Conservation (phyloP, 2,113 vertebrate genomes). For the Myiozetetes cayanensis region DNA sequence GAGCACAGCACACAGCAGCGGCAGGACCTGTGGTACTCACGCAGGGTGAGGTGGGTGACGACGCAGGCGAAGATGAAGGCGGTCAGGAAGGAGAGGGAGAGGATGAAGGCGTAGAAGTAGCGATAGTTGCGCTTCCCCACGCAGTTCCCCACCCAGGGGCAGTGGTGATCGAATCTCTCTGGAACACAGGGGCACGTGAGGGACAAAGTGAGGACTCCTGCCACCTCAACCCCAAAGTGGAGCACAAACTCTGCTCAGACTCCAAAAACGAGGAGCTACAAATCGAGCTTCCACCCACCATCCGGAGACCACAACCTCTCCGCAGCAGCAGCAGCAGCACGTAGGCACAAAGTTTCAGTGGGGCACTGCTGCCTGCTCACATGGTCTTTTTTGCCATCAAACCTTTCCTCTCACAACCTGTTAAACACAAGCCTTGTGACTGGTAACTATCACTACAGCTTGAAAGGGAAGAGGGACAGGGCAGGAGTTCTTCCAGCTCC, state of each 20-base stretch:
- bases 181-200: background rate
- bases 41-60: slow-evolving; percentile 90
- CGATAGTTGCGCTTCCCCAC: slow-evolving; percentile 96
- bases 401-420: background rate
- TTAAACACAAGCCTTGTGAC: background rate
- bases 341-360: background rate
- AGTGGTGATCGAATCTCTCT: slow-evolving; percentile 97
- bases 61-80: slow-evolving; percentile 96
- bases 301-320: background rate
- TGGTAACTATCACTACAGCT: background rate
- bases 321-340: fast-evolving
- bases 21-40: slow-evolving; percentile 61
- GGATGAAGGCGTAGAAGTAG: slow-evolving; percentile 95
- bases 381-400: background rate
- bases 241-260: background rate
- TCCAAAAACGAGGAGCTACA: background rate
- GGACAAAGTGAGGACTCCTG: background rate
- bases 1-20: fast-evolving
- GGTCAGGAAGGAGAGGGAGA: slow-evolving; percentile 95
- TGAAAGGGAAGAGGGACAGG: background rate
- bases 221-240: fast-evolving
- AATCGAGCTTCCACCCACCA: background rate
- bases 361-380: background rate
- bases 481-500: background rate
- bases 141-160: slow-evolving; percentile 98